These are phyloP conservation scores for Felis catus DNA, from an alignment of 2,113 vertebrate genomes.

Conservation along the genomic window DNA sequence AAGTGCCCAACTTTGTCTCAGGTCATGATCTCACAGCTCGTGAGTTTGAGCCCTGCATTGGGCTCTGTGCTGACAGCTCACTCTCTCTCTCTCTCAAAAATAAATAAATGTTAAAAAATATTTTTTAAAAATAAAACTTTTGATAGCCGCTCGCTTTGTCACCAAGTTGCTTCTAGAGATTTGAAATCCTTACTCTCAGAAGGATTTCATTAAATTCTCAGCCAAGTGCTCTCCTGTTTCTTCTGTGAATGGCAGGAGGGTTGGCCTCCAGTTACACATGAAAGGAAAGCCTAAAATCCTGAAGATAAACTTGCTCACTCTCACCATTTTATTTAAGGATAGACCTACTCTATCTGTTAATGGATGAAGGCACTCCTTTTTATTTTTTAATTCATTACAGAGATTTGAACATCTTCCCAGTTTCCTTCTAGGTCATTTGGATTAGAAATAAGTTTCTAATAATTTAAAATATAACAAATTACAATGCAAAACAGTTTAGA, in stretches of 20 bases:
- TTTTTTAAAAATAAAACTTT: neutral
- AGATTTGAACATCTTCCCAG: neutral
- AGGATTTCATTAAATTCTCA: slow-evolving; percentile 19
- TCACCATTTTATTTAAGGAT: neutral
- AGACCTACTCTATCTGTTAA: neutral
- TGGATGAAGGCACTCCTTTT: neutral
- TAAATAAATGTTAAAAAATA: no score
- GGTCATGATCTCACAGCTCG: no score
- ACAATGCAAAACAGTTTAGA: neutral
- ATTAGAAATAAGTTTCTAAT: slow-evolving; percentile 14
- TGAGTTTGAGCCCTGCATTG: no score
- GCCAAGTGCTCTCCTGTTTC: neutral
- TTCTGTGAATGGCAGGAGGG: neutral
- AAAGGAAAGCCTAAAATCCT: neutral
- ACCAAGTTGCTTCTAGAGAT: neutral
- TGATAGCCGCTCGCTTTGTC: neutral
- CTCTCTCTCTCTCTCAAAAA: no score
- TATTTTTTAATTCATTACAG: slow-evolving; percentile 31
- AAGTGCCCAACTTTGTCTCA: no score
- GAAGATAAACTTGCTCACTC: neutral
- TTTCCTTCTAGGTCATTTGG: neutral
- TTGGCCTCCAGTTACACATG: neutral
- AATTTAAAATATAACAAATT: neutral
- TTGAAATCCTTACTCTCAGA: neutral
- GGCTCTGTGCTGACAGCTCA: no score